phyloP scores from a whole-genome alignment of 1,140 invertebrate species.

The Bombyx mandarina region DNA sequence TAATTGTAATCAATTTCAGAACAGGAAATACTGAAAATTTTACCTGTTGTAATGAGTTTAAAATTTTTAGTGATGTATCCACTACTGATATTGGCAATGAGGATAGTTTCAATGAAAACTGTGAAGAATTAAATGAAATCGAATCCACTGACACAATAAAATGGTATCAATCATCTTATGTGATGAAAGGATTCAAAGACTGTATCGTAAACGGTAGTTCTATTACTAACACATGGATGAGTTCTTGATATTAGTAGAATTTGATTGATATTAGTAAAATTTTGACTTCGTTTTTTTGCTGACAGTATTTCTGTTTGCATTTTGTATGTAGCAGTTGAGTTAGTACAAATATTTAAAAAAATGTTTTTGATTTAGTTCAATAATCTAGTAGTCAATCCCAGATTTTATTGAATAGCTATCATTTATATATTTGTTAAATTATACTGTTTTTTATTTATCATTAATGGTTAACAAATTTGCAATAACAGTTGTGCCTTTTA shows the following conservation, averaged over 20 bases:
- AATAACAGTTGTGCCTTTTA: no score
- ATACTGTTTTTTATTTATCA: no score
- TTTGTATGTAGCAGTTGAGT: no score
- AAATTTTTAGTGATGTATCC: conserved; percentile 42
- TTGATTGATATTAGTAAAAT: conserved; percentile 1
- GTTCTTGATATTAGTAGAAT: conserved; percentile 23
- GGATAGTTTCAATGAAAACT: conserved; percentile 13
- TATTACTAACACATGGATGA: conserved; percentile 44
- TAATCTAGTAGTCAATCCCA: no score
- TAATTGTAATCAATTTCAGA: conserved; percentile 44
- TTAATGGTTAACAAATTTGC: no score
- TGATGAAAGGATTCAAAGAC: conserved; percentile 64
- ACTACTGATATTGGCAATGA: conserved; percentile 24
- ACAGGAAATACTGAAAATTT: conserved; percentile 26
- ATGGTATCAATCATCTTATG: conserved; percentile 57
- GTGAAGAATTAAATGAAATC: conserved; percentile 37
- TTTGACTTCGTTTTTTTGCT: background rate
- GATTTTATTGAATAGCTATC: no score
- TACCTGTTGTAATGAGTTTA: conserved; percentile 50
- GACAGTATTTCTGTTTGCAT: background rate
- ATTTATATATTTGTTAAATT: no score
- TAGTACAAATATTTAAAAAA: no score
- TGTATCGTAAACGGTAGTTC: conserved; percentile 53
- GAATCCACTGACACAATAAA: conserved; percentile 35
- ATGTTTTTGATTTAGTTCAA: no score